Conservation (phyloP, 2,888 invertebrate species). For the Dryocosmus kuriphilus region DNA sequence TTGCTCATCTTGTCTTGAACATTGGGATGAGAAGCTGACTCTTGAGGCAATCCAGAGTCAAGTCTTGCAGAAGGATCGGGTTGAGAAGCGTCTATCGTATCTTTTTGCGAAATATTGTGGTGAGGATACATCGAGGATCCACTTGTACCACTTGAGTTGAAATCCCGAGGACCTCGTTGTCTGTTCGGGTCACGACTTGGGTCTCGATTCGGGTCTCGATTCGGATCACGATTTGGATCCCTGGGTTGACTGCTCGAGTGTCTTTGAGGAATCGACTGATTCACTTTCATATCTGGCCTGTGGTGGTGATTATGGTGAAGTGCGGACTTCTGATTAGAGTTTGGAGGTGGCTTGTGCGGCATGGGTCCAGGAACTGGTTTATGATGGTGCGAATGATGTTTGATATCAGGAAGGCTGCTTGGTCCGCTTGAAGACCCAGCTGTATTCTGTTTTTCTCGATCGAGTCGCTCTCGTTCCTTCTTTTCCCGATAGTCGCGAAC, state of each 20-base stretch:
- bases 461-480: conserved; percentile 81
- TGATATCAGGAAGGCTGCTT: conserved; percentile 55
- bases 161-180: conserved; percentile 67
- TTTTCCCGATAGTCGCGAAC: conserved; percentile 84
- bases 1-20: conserved; percentile 67
- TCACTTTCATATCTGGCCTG: conserved; percentile 66
- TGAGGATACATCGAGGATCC: conserved; percentile 44
- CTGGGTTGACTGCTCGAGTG: conserved; percentile 45
- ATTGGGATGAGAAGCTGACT: conserved; percentile 55
- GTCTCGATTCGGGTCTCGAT: conserved; percentile 45
- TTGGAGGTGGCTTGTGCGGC: conserved; percentile 71
- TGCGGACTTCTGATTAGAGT: conserved; percentile 64
- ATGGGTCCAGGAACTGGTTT: conserved; percentile 64
- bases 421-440: conserved; percentile 50
- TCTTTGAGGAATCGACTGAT: conserved; percentile 46
- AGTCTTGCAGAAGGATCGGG: conserved; percentile 28
- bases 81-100: conserved; percentile 44
- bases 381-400: conserved; percentile 71
- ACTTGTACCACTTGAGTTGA: conserved; percentile 52
- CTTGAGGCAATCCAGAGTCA: conserved; percentile 47
- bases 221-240: conserved; percentile 44
- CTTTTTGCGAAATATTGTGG: conserved; percentile 44
- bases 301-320: conserved; percentile 72
- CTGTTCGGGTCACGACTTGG: conserved; percentile 63
- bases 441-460: conserved; percentile 77